Evolutionary conservation across 2,888 invertebrate genomes (phyloP).

Genomic region (Drosophila siamana): DNA sequence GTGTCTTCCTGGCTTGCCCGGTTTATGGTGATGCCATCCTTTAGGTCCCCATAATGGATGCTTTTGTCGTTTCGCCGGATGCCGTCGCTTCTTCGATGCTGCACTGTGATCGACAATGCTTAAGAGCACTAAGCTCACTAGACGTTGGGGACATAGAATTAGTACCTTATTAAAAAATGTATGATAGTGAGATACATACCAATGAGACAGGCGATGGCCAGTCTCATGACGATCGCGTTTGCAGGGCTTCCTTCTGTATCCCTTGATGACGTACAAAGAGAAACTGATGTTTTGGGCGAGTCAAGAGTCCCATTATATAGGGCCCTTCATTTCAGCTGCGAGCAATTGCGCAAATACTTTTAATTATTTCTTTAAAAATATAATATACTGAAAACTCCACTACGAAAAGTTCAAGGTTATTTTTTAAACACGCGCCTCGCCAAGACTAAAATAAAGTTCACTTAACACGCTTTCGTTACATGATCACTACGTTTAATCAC

Average conservation of each 20-base stretch:
- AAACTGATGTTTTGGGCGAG: background rate
- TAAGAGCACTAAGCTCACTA: constrained; percentile 18
- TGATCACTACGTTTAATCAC: background rate
- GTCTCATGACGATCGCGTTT: background rate
- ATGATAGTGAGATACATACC: background rate
- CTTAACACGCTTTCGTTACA: background rate
- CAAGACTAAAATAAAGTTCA: background rate
- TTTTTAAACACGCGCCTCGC: background rate
- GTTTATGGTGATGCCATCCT: background rate
- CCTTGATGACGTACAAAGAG: background rate
- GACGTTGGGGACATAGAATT: background rate
- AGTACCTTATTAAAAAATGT: background rate
- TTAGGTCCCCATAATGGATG: background rate
- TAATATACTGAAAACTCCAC: background rate
- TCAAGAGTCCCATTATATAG: background rate
- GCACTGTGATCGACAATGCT: background rate
- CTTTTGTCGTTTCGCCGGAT: background rate
- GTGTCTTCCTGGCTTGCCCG: background rate
- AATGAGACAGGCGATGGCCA: constrained; percentile 8
- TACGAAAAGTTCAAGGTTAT: background rate
- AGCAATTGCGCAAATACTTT: background rate
- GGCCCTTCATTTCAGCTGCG: background rate
- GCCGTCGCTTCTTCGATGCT: background rate
- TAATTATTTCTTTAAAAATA: background rate
- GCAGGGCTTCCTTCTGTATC: background rate